phyloP scores from a whole-genome alignment of 2,113 vertebrate genomes.

The Gorsachius goisagi region DNA sequence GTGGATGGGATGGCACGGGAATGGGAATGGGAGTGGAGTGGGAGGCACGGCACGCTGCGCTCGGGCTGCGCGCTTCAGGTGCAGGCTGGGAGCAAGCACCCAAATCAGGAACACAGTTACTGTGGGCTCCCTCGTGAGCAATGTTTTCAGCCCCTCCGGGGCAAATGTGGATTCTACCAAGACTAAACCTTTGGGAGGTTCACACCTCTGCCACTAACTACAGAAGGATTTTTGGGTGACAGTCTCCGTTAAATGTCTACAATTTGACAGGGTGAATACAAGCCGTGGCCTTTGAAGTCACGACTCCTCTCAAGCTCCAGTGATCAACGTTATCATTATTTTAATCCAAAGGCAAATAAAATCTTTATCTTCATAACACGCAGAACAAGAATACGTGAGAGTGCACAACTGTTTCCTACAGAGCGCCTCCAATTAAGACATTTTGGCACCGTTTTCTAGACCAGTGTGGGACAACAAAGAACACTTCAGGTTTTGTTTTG shows the following conservation, averaged over 20 bases:
- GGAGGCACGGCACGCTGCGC: background rate
- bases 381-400: background rate
- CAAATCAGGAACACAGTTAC: background rate
- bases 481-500: slow-evolving; percentile 47
- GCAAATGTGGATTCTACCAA: background rate
- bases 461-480: background rate
- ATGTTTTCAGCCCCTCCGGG: background rate
- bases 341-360: slow-evolving; percentile 44
- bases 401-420: background rate
- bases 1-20: background rate
- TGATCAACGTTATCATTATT: slow-evolving; percentile 13
- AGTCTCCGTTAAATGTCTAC: background rate
- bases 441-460: slow-evolving; percentile 13
- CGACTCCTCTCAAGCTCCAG: background rate
- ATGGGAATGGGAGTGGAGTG: background rate
- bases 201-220: background rate
- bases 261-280: background rate
- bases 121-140: background rate
- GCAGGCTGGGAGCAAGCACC: background rate
- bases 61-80: background rate
- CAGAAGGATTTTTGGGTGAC: background rate
- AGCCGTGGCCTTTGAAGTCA: background rate
- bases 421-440: slow-evolving; percentile 34
- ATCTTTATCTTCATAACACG: background rate
- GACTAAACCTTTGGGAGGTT: background rate